phyloP scores from a whole-genome alignment of 2,797 vertebrate genomes.

The Gymnocypris eckloni region DNA sequence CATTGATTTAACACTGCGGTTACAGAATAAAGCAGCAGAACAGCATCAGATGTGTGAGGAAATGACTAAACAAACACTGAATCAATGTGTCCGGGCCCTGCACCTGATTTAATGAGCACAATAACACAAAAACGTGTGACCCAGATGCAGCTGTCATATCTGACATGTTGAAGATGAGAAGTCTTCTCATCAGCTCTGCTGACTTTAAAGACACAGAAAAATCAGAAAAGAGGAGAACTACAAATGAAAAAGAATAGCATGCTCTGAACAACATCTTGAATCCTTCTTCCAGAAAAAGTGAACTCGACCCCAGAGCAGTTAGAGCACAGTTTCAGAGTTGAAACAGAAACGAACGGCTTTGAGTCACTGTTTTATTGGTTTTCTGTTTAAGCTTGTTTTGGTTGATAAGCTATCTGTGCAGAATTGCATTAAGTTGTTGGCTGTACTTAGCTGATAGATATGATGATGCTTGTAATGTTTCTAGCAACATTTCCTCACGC shows the following conservation, averaged over 20 bases:
- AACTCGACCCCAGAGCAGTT: no score
- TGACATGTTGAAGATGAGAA: background rate
- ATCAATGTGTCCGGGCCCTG: background rate
- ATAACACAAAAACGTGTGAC: background rate
- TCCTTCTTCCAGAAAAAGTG: background rate
- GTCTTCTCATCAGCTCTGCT: background rate
- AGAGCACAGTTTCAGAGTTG: background rate
- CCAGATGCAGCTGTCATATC: background rate
- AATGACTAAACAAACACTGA: background rate
- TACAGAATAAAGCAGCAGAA: background rate
- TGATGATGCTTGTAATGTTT: background rate
- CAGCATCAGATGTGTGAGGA: background rate
- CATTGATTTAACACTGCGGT: no score
- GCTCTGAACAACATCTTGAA: background rate
- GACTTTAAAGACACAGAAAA: background rate
- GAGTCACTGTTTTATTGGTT: background rate
- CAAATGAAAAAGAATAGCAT: conserved; percentile 1
- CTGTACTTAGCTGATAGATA: background rate
- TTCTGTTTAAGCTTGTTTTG: background rate
- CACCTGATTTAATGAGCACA: background rate
- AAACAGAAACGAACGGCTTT: background rate
- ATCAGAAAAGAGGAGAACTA: background rate
- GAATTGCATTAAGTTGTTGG: background rate
- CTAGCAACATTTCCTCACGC: background rate
- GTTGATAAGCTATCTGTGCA: background rate